These are phyloP conservation scores for Pteropus alecto DNA, from an alignment of 2,113 vertebrate genomes.

Conservation along the genomic window DNA sequence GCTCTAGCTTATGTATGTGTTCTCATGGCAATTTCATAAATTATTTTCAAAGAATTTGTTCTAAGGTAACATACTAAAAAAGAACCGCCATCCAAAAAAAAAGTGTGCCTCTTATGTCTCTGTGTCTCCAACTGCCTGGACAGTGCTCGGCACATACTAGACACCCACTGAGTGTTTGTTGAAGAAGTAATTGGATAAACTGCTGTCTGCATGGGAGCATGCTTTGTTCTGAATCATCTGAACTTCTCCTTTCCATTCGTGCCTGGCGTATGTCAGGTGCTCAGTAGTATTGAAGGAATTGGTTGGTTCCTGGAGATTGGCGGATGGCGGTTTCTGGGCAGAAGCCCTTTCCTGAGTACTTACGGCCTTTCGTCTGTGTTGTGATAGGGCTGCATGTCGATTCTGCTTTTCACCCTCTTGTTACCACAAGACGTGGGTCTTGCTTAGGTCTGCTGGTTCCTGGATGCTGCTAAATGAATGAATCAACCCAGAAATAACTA, in stretches of 20 bases:
- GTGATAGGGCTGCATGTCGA: accelerated
- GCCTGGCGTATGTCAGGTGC: neutral
- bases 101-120: neutral
- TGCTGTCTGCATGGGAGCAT: accelerated
- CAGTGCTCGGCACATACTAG: neutral
- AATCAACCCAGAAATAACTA: neutral
- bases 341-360: neutral
- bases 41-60: neutral
- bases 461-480: neutral
- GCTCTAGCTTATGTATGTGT: neutral
- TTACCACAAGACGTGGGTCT: neutral
- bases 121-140: neutral
- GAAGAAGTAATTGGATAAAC: neutral
- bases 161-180: neutral
- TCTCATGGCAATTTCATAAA: slow-evolving; percentile 37
- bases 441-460: neutral
- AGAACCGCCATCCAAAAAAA: neutral
- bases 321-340: neutral
- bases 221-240: neutral
- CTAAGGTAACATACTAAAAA: neutral
- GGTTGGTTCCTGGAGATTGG: neutral
- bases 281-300: accelerated
- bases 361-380: neutral
- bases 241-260: neutral
- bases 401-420: neutral